Percentiles rank a stretch among this genome's conserved stretches.
phyloP scores from a whole-genome alignment of 92 coral and sea anemone genomes.

The Pocillopora meandrina region DNA sequence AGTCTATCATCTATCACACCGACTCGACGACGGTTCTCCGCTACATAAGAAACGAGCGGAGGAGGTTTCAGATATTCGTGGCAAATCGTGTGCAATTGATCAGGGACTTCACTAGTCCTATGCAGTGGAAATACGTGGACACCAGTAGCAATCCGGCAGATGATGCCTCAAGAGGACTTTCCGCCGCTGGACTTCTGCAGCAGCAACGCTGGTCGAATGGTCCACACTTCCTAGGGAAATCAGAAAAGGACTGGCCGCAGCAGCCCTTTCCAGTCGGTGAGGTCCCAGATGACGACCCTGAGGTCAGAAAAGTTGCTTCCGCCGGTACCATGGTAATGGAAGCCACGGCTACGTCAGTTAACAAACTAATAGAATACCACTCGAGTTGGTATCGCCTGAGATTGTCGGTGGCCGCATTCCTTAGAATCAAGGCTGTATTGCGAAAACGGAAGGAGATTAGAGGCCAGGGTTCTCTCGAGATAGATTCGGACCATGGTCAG shows the following conservation, averaged over 20 bases:
- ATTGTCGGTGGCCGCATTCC: slow-evolving; percentile 48
- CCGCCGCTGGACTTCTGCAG: slow-evolving; percentile 18
- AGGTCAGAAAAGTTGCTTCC: slow-evolving; percentile 36
- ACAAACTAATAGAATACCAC: slow-evolving; percentile 32
- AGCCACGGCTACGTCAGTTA: neutral
- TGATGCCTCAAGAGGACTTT: slow-evolving; percentile 51
- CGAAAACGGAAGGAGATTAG: slow-evolving; percentile 10
- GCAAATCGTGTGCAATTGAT: slow-evolving; percentile 67
- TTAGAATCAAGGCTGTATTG: slow-evolving; percentile 35
- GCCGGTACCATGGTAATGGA: slow-evolving; percentile 8
- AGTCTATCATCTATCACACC: slow-evolving; percentile 34
- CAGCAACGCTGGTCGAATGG: slow-evolving; percentile 50
- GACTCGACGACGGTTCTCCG: slow-evolving; percentile 47
- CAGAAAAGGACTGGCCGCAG: slow-evolving; percentile 44
- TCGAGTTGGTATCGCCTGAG: slow-evolving; percentile 55
- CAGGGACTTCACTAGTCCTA: slow-evolving; percentile 45
- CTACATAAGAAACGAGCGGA: slow-evolving; percentile 39
- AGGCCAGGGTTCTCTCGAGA: neutral
- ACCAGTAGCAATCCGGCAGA: slow-evolving; percentile 64
- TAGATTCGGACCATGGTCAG: neutral
- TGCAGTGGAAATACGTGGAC: slow-evolving; percentile 66
- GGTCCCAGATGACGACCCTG: slow-evolving; percentile 43
- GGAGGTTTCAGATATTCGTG: slow-evolving; percentile 53
- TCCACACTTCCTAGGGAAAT: slow-evolving; percentile 60
- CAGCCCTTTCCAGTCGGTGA: slow-evolving; percentile 45